Conservation (phyloP, 1,140 invertebrate genomes). For the Leptopilina clavipes region DNA sequence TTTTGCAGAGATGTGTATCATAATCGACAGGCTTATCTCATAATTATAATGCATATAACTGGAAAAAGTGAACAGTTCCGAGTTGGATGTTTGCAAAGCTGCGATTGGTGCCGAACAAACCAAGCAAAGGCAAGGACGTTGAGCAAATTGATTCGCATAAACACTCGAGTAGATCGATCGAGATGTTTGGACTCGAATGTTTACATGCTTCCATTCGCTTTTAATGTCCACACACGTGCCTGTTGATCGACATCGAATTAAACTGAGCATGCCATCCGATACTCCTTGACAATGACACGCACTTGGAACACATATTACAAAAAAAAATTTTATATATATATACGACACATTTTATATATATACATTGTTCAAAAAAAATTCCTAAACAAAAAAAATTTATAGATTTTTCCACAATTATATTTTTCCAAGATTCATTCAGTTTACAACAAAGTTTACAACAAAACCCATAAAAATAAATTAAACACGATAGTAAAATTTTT, state of each 20-base stretch:
- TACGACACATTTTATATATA: no score
- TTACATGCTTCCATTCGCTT: constrained; percentile 31
- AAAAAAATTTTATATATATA: no score
- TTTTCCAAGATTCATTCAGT: no score
- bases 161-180: constrained; percentile 4
- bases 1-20: background rate
- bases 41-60: constrained; percentile 6
- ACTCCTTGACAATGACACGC: constrained; percentile 1
- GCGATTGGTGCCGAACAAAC: constrained; percentile 27
- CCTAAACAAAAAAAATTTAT: no score
- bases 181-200: constrained; percentile 20
- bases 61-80: background rate
- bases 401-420: no score
- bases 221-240: constrained; percentile 26
- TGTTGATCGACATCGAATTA: constrained; percentile 30
- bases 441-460: no score
- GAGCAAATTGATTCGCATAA: constrained; percentile 33
- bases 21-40: background rate
- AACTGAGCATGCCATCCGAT: constrained; percentile 21
- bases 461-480: no score
- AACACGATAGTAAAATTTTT: no score
- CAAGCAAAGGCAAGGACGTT: constrained; percentile 17
- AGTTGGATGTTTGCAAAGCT: background rate
- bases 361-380: no score
- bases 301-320: constrained; percentile 15